These are phyloP conservation scores for Bombus impatiens DNA, from an alignment of 1,140 invertebrate species.

Conservation along the genomic window DNA sequence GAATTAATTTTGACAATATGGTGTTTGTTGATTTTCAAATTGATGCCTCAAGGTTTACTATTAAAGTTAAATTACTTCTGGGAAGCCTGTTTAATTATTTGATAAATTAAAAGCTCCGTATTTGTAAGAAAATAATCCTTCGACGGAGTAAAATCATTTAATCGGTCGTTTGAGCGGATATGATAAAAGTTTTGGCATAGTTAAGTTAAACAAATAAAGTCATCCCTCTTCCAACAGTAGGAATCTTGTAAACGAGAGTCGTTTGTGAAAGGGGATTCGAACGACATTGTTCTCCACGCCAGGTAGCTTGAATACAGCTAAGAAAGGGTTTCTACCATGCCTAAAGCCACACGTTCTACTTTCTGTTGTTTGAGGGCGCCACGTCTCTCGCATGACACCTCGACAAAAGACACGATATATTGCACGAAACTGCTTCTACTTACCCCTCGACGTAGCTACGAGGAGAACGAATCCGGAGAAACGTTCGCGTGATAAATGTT, in stretches of 20 bases:
- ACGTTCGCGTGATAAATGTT: neutral
- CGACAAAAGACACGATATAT: slow-evolving; percentile 36
- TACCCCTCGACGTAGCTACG: neutral
- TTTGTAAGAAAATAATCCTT: too few relatives aligned
- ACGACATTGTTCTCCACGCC: neutral
- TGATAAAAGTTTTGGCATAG: too few relatives aligned
- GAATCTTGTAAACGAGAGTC: neutral
- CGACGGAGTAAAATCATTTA: too few relatives aligned
- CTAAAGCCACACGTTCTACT: slow-evolving; percentile 40
- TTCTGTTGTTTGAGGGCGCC: slow-evolving; percentile 62
- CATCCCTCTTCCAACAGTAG: neutral
- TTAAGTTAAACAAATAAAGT: too few relatives aligned
- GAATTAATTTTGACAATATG: neutral
- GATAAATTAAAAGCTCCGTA: too few relatives aligned
- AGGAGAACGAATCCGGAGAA: neutral
- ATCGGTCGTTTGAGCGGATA: too few relatives aligned
- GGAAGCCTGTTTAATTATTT: too few relatives aligned
- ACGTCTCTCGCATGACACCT: slow-evolving; percentile 53
- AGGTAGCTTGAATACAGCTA: neutral
- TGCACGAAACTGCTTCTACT: slow-evolving; percentile 35
- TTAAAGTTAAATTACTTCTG: too few relatives aligned
- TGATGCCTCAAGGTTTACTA: too few relatives aligned
- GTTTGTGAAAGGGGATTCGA: neutral
- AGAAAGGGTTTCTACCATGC: slow-evolving; percentile 44
- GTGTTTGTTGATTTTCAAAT: neutral